phyloP scores from a whole-genome alignment of 2,113 vertebrate genomes.

The Nothoprocta perdicaria region DNA sequence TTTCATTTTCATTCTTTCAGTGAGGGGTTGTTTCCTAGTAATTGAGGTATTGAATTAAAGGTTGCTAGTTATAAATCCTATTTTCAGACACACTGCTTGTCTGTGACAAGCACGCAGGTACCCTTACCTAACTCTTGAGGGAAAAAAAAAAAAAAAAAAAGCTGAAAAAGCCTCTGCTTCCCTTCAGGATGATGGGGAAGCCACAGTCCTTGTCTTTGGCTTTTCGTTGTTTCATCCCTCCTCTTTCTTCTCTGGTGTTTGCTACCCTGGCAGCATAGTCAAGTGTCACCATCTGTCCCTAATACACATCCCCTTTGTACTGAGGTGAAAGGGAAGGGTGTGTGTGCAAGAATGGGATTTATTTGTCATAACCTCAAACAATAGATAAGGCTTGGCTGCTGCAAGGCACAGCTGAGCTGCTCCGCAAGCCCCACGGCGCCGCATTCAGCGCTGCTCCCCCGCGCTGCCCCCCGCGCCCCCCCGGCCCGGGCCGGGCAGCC shows the following conservation, averaged over 20 bases:
- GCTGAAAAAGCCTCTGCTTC: no score
- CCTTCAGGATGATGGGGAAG: background rate
- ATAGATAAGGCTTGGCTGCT: background rate
- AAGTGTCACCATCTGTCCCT: background rate
- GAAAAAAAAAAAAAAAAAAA: no score
- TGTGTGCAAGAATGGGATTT: no score
- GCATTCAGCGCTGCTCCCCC: no score
- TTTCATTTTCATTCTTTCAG: background rate
- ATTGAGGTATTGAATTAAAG: background rate
- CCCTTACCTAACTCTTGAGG: background rate
- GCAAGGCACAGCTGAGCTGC: no score
- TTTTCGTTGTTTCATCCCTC: background rate
- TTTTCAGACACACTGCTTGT: background rate
- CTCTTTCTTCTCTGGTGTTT: background rate
- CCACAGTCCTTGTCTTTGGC: background rate
- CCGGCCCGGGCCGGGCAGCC: no score
- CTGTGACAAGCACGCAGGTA: background rate
- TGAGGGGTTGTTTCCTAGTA: background rate
- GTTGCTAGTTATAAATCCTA: background rate
- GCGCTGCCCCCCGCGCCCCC: no score
- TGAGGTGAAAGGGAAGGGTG: no score
- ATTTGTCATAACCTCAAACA: no score
- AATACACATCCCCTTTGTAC: fast-evolving
- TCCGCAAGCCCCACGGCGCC: no score
- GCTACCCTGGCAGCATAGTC: background rate